Conservation (phyloP, 2,888 invertebrate genomes). For the Drosophila lutescens region DNA sequence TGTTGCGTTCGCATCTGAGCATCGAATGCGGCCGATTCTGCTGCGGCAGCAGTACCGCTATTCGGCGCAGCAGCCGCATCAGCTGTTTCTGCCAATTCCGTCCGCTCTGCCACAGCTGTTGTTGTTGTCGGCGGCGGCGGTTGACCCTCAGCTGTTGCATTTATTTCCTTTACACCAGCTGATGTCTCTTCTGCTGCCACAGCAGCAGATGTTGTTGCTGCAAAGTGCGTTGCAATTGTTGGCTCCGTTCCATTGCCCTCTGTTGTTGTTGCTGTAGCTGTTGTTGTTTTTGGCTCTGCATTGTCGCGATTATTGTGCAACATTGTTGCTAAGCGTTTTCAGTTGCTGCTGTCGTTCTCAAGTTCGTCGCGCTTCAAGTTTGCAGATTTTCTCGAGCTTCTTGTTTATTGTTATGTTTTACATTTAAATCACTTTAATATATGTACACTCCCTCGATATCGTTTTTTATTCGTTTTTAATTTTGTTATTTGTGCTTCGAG, state of each 20-base stretch:
- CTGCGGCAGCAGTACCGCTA: constrained; percentile 9
- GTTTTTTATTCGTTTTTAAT: constrained; percentile 16
- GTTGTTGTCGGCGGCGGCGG: constrained; percentile 20
- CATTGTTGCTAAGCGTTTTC: constrained; percentile 60
- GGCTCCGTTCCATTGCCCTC: constrained; percentile 68
- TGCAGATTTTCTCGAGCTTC: constrained; percentile 13
- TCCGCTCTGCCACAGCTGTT: constrained; percentile 49
- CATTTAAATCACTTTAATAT: constrained; percentile 33
- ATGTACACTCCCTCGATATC: constrained; percentile 31
- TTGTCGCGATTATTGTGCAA: constrained; percentile 67
- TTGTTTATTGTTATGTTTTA: constrained; percentile 16
- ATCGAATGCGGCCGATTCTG: constrained; percentile 59
- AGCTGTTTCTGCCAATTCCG: constrained; percentile 60
- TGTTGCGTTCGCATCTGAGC: constrained; percentile 74
- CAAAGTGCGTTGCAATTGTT: constrained; percentile 70
- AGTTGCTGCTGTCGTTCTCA: constrained; percentile 23
- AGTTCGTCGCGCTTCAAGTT: constrained; percentile 21
- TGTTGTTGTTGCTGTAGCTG: constrained; percentile 54
- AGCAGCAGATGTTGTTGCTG: constrained; percentile 37
- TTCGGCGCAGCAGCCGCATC: constrained; percentile 23
- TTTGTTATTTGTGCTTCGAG: constrained; percentile 29
- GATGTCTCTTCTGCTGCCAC: constrained; percentile 10
- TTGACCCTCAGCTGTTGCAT: constrained; percentile 56
- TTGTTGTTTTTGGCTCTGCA: constrained; percentile 58
- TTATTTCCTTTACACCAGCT: constrained; percentile 44